These are phyloP conservation scores for Gerris buenoi DNA, from an alignment of 1,140 invertebrate species.

Conservation along the genomic window DNA sequence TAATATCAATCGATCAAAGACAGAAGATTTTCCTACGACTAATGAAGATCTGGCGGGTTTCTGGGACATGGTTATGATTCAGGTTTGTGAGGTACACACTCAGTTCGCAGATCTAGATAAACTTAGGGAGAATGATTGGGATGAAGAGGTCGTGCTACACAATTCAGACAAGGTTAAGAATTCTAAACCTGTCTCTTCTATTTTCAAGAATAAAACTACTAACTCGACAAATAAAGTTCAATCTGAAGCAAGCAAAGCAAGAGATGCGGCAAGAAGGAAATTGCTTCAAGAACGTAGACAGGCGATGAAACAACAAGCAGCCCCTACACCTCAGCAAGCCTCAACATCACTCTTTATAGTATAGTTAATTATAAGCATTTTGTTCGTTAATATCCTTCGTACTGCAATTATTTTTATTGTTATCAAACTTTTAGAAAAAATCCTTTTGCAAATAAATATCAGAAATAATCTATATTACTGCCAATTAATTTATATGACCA, in stretches of 20 bases:
- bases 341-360: background rate
- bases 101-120: conserved; percentile 60
- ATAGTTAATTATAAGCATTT: too few relatives aligned
- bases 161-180: conserved; percentile 2
- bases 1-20: conserved; percentile 55
- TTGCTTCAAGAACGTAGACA: conserved; percentile 16
- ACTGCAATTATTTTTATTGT: too few relatives aligned
- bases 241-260: conserved; percentile 12
- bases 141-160: background rate
- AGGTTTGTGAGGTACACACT: conserved; percentile 64
- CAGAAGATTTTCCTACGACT: conserved; percentile 74
- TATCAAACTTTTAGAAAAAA: too few relatives aligned
- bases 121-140: conserved; percentile 55
- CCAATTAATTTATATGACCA: too few relatives aligned
- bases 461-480: too few relatives aligned
- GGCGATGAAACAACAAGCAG: conserved; percentile 12
- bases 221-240: background rate
- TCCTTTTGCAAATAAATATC: too few relatives aligned
- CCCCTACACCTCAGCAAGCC: background rate
- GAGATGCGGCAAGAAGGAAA: conserved; percentile 18
- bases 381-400: too few relatives aligned
- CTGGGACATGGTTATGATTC: conserved; percentile 92
- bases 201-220: background rate
- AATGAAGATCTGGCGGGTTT: conserved; percentile 81
- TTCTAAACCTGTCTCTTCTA: background rate